A percentile compares a stretch with the other conserved stretches of the same genome.
These are phyloP conservation scores for Tetrapedia diversipes DNA, from an alignment of 2,888 invertebrate species.

Conservation along the genomic window DNA sequence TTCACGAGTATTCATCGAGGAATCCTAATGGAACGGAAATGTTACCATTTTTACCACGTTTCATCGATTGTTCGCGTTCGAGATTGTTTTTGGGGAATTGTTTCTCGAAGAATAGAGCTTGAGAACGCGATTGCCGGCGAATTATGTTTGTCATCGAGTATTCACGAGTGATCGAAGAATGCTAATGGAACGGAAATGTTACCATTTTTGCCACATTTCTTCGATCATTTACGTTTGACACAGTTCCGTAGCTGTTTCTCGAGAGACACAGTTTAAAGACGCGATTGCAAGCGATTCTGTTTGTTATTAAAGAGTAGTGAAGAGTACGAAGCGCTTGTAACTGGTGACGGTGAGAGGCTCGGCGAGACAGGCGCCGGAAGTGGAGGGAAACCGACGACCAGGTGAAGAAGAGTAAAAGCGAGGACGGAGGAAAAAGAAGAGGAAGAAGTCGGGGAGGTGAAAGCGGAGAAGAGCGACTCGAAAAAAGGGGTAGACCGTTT, in stretches of 20 bases:
- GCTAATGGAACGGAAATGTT: too few relatives aligned
- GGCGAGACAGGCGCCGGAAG: background rate
- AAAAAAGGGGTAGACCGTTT: slow-evolving; percentile 10
- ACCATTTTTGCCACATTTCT: background rate
- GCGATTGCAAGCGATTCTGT: background rate
- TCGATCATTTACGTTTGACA: background rate
- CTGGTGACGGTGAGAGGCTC: background rate
- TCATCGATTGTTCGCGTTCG: too few relatives aligned
- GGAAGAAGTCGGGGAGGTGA: background rate
- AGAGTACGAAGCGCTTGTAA: background rate
- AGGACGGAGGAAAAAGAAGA: background rate
- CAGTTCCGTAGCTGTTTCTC: background rate
- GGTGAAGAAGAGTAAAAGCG: slow-evolving; percentile 15
- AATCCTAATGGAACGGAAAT: background rate
- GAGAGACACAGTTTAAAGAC: background rate
- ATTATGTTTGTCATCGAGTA: too few relatives aligned
- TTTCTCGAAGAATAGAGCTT: too few relatives aligned
- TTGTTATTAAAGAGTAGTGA: background rate
- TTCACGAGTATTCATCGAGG: too few relatives aligned
- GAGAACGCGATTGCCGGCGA: too few relatives aligned
- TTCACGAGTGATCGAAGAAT: background rate
- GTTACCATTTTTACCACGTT: background rate
- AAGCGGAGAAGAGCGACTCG: slow-evolving; percentile 5
- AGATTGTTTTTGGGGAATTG: too few relatives aligned
- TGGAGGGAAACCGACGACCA: background rate